Evolutionary conservation across 2,888 invertebrate genomes (phyloP), one percentile per base, ranked within the genome.

Genomic region (Fragum fragum): DNA sequence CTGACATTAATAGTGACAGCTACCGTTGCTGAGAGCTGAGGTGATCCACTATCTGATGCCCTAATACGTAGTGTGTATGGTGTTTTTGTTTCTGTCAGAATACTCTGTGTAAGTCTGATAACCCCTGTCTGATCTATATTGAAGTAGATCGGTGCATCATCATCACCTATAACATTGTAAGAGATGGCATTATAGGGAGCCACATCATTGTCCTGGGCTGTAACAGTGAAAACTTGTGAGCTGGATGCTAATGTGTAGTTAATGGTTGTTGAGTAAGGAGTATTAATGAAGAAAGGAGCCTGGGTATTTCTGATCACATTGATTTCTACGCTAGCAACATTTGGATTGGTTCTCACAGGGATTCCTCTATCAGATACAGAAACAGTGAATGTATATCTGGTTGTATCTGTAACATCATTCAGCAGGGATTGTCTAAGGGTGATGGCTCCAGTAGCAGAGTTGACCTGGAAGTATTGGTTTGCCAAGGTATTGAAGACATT

Each of bases 41-140:
- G 92, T 28, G 47, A 84, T 7, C 92, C 92, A 28, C 90, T 92
- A 79, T 93, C 93, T 59, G 66, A 73, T 9, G 89, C 90, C 11
- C 86, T 59, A 14, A 91, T 79, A 52, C 88, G 85, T 42, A 66
- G 36, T 23, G 36, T 16, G 36, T 66, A 66, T 23, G 66, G 28
- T 7, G 66, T 66, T 32, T 66, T 66, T 6, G 42, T 66, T 23
- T 66, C 42, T 2, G 90, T 63, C 89, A 90, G 21, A 36, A 87
- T 70, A 18, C 52, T 70, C 53, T 70, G 53, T 53, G 70, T 18
- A 23, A 39, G 39, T 29, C 53, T 18, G 3, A 53, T 53, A 5
- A 28, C 53, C 16, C 70, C 70, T 7, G 52, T 28, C 42, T 70
- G 70, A 28, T 70, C 70, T 68, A 93, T 85, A 53, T 80, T 75